A percentile compares a stretch with the other conserved stretches of the same genome.
Evolutionary conservation across 1,140 invertebrate genomes (phyloP).

Genomic region (Phymastichus coffea): DNA sequence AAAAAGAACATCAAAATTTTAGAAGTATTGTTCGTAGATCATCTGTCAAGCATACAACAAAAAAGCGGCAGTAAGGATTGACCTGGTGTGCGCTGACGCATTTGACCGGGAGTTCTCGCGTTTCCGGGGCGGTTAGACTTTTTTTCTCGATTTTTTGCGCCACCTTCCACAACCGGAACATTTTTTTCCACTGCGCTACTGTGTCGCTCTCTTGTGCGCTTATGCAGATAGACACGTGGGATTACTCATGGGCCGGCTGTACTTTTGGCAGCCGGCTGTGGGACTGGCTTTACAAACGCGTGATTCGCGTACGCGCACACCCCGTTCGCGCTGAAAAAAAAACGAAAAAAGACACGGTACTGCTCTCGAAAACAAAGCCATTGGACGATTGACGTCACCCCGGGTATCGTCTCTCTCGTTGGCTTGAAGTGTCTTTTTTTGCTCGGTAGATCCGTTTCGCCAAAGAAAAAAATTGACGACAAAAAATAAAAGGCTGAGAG

Average conservation of each 20-base stretch:
- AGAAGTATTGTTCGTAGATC: constrained; percentile 20
- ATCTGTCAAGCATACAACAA: constrained; percentile 3
- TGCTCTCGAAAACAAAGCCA: constrained; percentile 7
- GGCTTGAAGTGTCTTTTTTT: constrained; percentile 12
- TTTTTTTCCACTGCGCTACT: not conserved
- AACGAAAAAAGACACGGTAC: constrained; percentile 1
- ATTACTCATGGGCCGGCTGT: constrained; percentile 26
- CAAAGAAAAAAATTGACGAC: not conserved
- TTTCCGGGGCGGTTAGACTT: constrained; percentile 10
- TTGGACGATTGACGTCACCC: constrained; percentile 4
- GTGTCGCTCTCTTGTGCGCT: not conserved
- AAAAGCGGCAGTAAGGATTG: not conserved
- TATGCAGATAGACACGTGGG: constrained; percentile 22
- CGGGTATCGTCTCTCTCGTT: not conserved
- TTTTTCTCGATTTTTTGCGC: constrained; percentile 11
- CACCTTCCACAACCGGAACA: not conserved
- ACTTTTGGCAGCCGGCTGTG: constrained; percentile 24
- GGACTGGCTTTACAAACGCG: constrained; percentile 13
- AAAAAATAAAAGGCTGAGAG: not conserved
- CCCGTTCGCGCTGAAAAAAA: not conserved
- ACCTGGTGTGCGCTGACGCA: constrained; percentile 11
- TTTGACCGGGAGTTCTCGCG: constrained; percentile 13
- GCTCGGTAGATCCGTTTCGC: not conserved
- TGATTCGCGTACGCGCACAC: constrained; percentile 19
- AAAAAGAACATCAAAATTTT: no score